Percentiles rank a stretch among this genome's conserved stretches.
Conservation (phyloP, 2,888 invertebrate species). For the Cephonodes hylas region DNA sequence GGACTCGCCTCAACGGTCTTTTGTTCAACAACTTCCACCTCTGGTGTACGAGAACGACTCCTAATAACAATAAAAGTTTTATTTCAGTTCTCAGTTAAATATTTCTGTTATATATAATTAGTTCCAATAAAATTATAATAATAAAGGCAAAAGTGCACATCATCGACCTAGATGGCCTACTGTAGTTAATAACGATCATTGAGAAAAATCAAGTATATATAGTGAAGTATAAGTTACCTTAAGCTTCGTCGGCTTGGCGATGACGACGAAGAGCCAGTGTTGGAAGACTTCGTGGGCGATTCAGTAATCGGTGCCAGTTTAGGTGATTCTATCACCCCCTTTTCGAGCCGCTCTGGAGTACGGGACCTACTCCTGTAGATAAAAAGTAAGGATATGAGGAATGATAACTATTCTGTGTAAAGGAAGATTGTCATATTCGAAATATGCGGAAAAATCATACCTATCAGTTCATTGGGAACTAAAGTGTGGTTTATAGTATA, state of each 20-base stretch:
- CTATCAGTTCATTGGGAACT: too few relatives aligned
- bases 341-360: slow-evolving; percentile 58
- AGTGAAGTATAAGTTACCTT: slow-evolving; percentile 34
- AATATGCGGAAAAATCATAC: too few relatives aligned
- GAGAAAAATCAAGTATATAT: background rate
- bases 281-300: slow-evolving; percentile 47
- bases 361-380: slow-evolving; percentile 51
- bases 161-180: too few relatives aligned
- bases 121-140: too few relatives aligned
- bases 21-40: slow-evolving; percentile 47
- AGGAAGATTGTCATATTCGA: too few relatives aligned
- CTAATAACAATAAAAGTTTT: slow-evolving; percentile 29
- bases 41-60: slow-evolving; percentile 63
- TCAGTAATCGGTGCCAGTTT: slow-evolving; percentile 58
- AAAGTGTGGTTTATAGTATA: too few relatives aligned
- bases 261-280: slow-evolving; percentile 24
- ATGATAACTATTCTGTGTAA: too few relatives aligned
- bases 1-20: slow-evolving; percentile 32
- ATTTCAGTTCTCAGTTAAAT: background rate
- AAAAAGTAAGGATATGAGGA: too few relatives aligned
- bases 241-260: slow-evolving; percentile 40
- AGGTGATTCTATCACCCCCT: slow-evolving; percentile 45
- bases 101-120: too few relatives aligned
- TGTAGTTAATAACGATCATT: too few relatives aligned
- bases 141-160: too few relatives aligned